Base-by-base conservation (phyloP, 1,140 invertebrate species). In the Fopius arisanus region DNA sequence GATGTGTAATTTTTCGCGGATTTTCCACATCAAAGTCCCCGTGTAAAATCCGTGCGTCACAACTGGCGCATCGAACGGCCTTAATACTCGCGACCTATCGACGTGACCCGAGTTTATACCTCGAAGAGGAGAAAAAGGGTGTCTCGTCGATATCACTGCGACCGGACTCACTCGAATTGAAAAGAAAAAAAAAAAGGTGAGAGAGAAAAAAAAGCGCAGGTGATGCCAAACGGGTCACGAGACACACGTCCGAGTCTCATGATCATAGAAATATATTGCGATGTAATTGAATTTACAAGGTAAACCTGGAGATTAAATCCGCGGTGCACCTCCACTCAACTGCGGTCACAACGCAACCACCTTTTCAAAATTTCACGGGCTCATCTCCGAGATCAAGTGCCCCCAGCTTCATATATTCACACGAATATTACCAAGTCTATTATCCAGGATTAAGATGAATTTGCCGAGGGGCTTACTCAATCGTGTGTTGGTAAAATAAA, bases 71-170 rank as follows among this genome's bases (percentile, higher is more conserved):
- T 70, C 54, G 69, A 62, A 70, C 31, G 69, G 69, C 69, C 69
- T 70, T 70, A 70, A 70, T 70, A 63, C 69, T 31, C n/a, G 41
- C 54, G 54, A 70, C 69, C 69, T 70, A 70, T 70, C 51, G 69
- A 70, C 59, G 23, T 70, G 69, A 63, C 48, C 68, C 29, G 28
- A 12, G 6, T 12, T 19, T 51, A 51, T 51, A 70, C 48, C 28
- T 62, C 23, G 14, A 23, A 51, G n/a, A 51, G 43, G 19, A 51
- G 19, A 51, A 51, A 40, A 51, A 21, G 43, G 43, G n/a, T 51
- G 43, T 51, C 43, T 51, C 43, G 19, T 51, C 43, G 43, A 51
- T 51, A 51, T 19, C 43, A 51, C 43, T 21, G 7, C 43, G 43
- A 16, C 1, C 19, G 19, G 19, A 19, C 43, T 12, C 43, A 51